Base-by-base conservation (phyloP, 2,888 invertebrate genomes). In the Philereme transversata region DNA sequence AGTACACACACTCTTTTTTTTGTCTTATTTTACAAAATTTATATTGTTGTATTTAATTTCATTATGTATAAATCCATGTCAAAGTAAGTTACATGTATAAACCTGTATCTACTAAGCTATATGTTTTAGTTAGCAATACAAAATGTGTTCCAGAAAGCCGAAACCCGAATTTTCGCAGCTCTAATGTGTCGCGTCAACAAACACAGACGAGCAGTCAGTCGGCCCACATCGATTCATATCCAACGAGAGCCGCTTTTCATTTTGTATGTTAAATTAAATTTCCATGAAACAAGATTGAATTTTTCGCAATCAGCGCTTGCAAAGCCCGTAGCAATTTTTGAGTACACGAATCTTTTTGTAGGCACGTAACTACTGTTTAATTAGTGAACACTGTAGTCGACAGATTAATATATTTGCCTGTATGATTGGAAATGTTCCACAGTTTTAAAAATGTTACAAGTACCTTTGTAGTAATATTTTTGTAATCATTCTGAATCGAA, bases 261-360 rank as follows among this genome's bases (percentile, higher is more conserved):
- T 92, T 90, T 85, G 88, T 85, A 90, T 90, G 91, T 90, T 90
- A 91, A 92, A 92, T 92, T 90, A 91, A 92, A 92, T 92, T 90
- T 92, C 88, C 87, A 90, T 90, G 90, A 87, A 91, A 92, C 91
- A 90, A 88, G 88, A 91, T 91, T 90, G 90, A 90, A 91, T 90
- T 92, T 92, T 91, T 90, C 87, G 90, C 91, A 92, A 92, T 91
- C 91, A 92, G 82, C 86, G 83, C 83, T 79, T 77, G 78, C 77
- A 80, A 76, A 77, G 77, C 75, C 79, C 73, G 74, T 75, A 78
- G 78, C 81, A 76, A 82, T 81, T 80, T 83, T 79, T 74, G 75
- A 60, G 46, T 51, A 57, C 43, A 56, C 51, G 38, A 47, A 70
- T 71, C 68, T 71, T 76, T 75, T 68, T 73, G 75, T 64, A 50